Conservation (phyloP, 2,888 invertebrate species). For the Chloroclysta siterata region DNA sequence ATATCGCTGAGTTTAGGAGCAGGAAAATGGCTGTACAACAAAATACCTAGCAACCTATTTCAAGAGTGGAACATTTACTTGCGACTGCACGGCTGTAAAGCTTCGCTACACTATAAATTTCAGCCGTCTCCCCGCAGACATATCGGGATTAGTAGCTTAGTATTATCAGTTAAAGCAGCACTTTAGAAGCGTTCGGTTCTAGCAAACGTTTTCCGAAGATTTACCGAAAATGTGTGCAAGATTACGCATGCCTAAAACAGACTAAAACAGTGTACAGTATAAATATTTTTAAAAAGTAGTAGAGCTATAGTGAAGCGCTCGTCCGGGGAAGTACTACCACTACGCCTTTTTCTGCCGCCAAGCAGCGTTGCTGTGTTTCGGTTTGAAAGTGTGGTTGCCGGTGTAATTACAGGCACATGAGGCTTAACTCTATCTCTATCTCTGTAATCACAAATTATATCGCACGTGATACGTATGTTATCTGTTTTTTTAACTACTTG, state of each 20-base stretch:
- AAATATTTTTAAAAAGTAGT: too few species aligned
- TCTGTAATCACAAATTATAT: too few species aligned
- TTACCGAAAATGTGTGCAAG: constrained; percentile 3
- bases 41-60: constrained; percentile 24
- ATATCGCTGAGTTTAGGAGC: constrained; percentile 15
- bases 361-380: too few species aligned
- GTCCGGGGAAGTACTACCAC: too few species aligned
- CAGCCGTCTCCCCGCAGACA: constrained; percentile 33
- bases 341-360: too few species aligned
- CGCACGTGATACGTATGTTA: too few species aligned
- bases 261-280: too few species aligned
- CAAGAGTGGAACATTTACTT: constrained; percentile 33
- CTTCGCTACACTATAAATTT: constrained; percentile 35
- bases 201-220: constrained; percentile 21
- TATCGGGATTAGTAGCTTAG: constrained; percentile 36
- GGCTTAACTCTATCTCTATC: too few species aligned
- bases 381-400: too few species aligned
- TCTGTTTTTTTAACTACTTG: too few species aligned
- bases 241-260: not conserved
- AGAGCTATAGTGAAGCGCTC: too few species aligned
- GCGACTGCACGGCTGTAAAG: constrained; percentile 33
- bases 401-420: too few species aligned
- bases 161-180: constrained; percentile 33
- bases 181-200: constrained; percentile 29
- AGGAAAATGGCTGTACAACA: constrained; percentile 16